Base-by-base conservation (phyloP, 2,797 vertebrate species). In the Xiphophorus birchmanni region DNA sequence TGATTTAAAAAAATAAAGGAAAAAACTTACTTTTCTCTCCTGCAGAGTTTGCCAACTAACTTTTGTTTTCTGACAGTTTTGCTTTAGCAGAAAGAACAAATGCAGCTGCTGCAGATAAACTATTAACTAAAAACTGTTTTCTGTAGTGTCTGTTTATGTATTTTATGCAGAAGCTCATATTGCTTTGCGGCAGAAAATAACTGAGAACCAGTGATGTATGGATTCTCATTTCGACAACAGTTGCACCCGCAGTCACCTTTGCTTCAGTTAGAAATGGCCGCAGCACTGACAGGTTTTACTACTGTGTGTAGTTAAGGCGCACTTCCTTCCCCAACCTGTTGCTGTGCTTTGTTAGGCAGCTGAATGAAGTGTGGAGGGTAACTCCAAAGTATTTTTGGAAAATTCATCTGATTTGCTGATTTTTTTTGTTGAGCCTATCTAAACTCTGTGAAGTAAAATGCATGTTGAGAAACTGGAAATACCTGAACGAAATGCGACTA, bases 1-100 rank as follows among this genome's bases (percentile, higher is more conserved):
- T 83, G 50, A 42, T 75, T 74, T 47, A 84, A 73, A 84, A 73
- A 77, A 0, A 60, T 71, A 26, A 5, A 65, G 13, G 29, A 74
- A 54, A 63, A 17, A 40, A 35, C n/a, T 45, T 26, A 73, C 1
- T 17, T 45, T 23, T 50, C 29, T 60, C 0, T 9, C 37, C n/a
- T 63, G 74, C 42, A 76, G n/a, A 45, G 47, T 48, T 75, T 72
- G 12, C 11, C 6, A 42, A 72, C 18, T 74, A 3, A 58, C n/a
- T 69, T 69, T 56, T 56, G 15, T 40, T 73, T 0, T 72, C 11
- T 18, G 52, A 48, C 2, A 0, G 2, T n/a, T 50, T 35, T 50
- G 40, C 52, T 29, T 11, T 17, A 7, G 11, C 54, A 75, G 56
- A 63, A 13, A 45, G 58, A 48, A 63, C 2, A 42, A 65, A 48